phyloP scores from a whole-genome alignment of 2,113 vertebrate genomes.

The Gallinago media region DNA sequence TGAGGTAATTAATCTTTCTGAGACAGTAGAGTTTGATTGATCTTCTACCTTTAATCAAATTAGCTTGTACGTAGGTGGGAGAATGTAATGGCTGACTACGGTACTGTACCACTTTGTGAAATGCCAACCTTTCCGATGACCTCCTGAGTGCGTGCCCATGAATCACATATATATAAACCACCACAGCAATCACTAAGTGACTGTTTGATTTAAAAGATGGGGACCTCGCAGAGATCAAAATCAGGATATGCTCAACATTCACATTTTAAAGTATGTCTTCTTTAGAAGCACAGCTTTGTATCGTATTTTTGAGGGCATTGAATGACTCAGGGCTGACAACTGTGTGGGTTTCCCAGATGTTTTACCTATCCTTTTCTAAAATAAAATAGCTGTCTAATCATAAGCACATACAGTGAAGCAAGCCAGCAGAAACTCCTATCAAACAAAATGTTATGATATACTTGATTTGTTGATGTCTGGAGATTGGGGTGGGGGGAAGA shows the following conservation, averaged over 20 bases:
- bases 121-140: constrained; percentile 15
- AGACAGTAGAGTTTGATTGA: constrained; percentile 73
- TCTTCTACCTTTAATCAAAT: constrained; percentile 77
- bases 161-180: not conserved
- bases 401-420: not conserved
- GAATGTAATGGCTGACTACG: constrained; percentile 51
- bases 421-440: not conserved
- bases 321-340: not conserved
- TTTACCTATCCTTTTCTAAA: not conserved
- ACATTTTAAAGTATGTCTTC: not conserved
- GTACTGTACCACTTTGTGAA: constrained; percentile 2
- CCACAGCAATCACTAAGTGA: not conserved
- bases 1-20: constrained; percentile 77
- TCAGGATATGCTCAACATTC: not conserved
- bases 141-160: not conserved
- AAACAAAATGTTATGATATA: not conserved
- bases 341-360: not conserved
- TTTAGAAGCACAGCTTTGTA: not conserved
- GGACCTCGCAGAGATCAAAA: not conserved
- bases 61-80: constrained; percentile 59
- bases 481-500: not conserved
- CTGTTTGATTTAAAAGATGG: constrained; percentile 28
- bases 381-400: not conserved
- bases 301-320: not conserved
- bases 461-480: not conserved